Evolutionary conservation across 2,888 invertebrate species (phyloP).

Genomic region (Gonocerus acuteangulatus): DNA sequence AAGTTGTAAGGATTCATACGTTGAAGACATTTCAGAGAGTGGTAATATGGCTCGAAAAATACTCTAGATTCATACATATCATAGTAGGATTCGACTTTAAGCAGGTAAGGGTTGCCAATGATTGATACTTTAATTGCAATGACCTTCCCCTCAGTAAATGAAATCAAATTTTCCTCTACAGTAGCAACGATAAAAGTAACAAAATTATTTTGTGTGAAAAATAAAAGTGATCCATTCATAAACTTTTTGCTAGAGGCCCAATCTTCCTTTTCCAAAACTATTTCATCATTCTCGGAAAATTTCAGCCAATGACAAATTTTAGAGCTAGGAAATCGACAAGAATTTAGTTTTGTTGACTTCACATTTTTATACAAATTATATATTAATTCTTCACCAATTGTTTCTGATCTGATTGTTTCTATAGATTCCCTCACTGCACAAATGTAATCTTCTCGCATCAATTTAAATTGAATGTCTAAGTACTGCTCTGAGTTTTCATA

Average conservation of each 20-base stretch:
- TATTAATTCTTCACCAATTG: constrained; percentile 44
- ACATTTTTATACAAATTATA: constrained; percentile 49
- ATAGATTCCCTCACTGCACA: constrained; percentile 60
- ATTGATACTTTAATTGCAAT: constrained; percentile 30
- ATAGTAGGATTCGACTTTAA: constrained; percentile 45
- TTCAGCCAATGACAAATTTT: constrained; percentile 33
- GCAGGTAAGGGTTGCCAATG: constrained; percentile 42
- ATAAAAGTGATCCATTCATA: constrained; percentile 63
- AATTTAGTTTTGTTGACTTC: constrained; percentile 40
- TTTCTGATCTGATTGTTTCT: constrained; percentile 17
- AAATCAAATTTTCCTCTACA: constrained; percentile 52
- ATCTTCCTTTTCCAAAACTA: constrained; percentile 41
- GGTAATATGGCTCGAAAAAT: constrained; percentile 74
- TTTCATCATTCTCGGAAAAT: constrained; percentile 39
- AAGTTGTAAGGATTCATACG: constrained; percentile 50
- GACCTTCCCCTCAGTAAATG: constrained; percentile 46
- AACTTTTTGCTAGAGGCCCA: constrained; percentile 53
- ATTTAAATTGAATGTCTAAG: constrained; percentile 67
- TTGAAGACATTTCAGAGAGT: constrained; percentile 63
- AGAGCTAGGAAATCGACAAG: constrained; percentile 34
- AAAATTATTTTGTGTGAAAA: constrained; percentile 64
- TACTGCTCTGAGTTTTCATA: constrained; percentile 63
- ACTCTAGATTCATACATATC: constrained; percentile 69
- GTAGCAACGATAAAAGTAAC: constrained; percentile 60
- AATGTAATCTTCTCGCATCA: constrained; percentile 72